Conservation (phyloP, 2,113 vertebrate species). For the Conger conger region DNA sequence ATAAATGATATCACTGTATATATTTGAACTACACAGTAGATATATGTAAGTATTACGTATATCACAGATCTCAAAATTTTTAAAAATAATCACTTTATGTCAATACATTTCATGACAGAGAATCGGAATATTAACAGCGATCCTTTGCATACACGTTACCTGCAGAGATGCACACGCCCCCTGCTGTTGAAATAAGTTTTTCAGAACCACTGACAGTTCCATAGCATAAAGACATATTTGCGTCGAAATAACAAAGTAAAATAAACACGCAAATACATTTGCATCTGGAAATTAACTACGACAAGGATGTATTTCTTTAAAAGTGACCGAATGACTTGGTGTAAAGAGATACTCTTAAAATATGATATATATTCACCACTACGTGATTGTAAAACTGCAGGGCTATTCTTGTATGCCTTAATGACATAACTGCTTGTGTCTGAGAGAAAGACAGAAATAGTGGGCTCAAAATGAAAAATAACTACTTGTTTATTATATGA, state of each 20-base stretch:
- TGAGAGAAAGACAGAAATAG: background rate
- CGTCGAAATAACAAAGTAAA: background rate
- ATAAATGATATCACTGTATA: no score
- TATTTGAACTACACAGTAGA: no score
- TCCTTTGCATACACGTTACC: background rate
- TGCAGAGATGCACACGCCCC: background rate
- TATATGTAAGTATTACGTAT: no score
- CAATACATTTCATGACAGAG: no score
- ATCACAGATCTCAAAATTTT: no score
- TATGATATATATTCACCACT: background rate
- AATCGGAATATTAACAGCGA: background rate
- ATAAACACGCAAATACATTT: background rate
- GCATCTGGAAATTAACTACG: background rate
- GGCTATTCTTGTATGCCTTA: background rate
- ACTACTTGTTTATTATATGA: background rate
- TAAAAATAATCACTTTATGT: no score
- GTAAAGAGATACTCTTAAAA: no score
- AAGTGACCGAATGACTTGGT: no score
- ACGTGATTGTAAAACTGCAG: background rate
- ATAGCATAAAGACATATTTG: background rate
- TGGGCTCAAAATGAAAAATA: background rate
- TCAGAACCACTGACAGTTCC: slow-evolving; percentile 42
- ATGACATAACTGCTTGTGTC: background rate
- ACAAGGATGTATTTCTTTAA: background rate
- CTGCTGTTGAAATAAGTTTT: slow-evolving; percentile 15